A percentile compares a stretch with the other conserved stretches of the same genome.
These are phyloP conservation scores for Chydorus sphaericus DNA, from an alignment of 2,888 invertebrate genomes.

Conservation along the genomic window DNA sequence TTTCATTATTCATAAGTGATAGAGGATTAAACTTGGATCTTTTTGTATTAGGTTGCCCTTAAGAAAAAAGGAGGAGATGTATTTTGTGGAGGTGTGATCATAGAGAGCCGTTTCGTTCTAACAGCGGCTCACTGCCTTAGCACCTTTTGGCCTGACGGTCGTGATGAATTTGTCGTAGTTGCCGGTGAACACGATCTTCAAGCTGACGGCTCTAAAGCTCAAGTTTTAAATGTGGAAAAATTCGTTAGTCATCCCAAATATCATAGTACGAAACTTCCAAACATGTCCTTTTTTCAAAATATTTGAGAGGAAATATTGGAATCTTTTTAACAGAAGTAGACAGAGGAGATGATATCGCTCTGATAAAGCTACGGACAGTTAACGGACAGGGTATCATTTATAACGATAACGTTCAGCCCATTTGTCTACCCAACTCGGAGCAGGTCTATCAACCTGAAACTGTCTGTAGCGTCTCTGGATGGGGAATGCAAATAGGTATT, in stretches of 20 bases:
- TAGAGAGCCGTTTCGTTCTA: slow-evolving; percentile 22
- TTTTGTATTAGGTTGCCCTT: neutral
- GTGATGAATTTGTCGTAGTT: slow-evolving; percentile 15
- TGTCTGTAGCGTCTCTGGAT: slow-evolving; percentile 65
- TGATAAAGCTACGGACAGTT: slow-evolving; percentile 38
- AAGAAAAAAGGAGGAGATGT: slow-evolving; percentile 39
- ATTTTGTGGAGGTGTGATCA: slow-evolving; percentile 35
- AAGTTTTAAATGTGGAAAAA: slow-evolving; percentile 41
- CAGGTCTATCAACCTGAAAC: slow-evolving; percentile 33
- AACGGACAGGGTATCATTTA: slow-evolving; percentile 38
- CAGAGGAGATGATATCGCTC: slow-evolving; percentile 58
- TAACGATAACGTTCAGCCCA: slow-evolving; percentile 40
- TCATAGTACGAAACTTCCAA: slow-evolving; percentile 12
- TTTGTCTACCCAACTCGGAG: slow-evolving; percentile 47
- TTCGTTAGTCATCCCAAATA: slow-evolving; percentile 48
- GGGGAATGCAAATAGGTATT: slow-evolving; percentile 48
- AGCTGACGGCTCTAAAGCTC: slow-evolving; percentile 39
- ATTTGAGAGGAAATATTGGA: too few species aligned
- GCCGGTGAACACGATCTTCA: slow-evolving; percentile 44
- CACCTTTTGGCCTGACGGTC: slow-evolving; percentile 11
- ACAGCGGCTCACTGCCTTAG: slow-evolving; percentile 27
- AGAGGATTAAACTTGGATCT: neutral
- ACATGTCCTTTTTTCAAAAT: neutral
- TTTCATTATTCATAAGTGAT: neutral
- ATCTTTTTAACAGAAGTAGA: slow-evolving; percentile 46